These are phyloP conservation scores for Orthosia cruda DNA, from an alignment of 2,888 invertebrate genomes.

Conservation along the genomic window DNA sequence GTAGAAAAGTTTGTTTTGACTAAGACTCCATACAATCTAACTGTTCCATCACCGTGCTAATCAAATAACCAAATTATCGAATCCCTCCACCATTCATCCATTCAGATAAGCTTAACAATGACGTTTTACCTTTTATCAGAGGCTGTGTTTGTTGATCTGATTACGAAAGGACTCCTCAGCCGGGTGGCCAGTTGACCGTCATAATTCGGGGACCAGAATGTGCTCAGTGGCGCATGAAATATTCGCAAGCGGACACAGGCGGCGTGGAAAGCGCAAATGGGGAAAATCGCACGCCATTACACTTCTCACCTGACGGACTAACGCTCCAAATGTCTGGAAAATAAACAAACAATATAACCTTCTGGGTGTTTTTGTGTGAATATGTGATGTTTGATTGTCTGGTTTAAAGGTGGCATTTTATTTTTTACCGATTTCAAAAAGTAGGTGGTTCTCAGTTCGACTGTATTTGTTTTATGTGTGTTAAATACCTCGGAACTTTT, in stretches of 20 bases:
- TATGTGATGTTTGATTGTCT: conserved; percentile 10
- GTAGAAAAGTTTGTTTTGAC: neutral
- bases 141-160: conserved; percentile 90
- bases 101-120: conserved; percentile 76
- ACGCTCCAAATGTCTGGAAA: conserved; percentile 65
- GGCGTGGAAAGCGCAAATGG: conserved; percentile 83
- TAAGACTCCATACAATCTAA: conserved; percentile 4
- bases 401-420: neutral
- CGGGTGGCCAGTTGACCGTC: conserved; percentile 90
- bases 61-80: conserved; percentile 39
- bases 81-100: conserved; percentile 14
- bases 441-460: too few species aligned
- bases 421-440: too few species aligned
- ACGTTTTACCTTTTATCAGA: conserved; percentile 84
- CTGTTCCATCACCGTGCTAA: neutral
- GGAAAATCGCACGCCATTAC: conserved; percentile 86
- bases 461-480: too few species aligned
- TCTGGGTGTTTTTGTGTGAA: conserved; percentile 38
- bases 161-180: conserved; percentile 79
- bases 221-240: conserved; percentile 90
- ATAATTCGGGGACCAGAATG: conserved; percentile 89
- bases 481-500: too few species aligned
- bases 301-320: conserved; percentile 84
- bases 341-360: conserved; percentile 67
- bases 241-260: conserved; percentile 80